phyloP scores from a whole-genome alignment of 2,888 invertebrate genomes.

The Galerucella calmariensis region DNA sequence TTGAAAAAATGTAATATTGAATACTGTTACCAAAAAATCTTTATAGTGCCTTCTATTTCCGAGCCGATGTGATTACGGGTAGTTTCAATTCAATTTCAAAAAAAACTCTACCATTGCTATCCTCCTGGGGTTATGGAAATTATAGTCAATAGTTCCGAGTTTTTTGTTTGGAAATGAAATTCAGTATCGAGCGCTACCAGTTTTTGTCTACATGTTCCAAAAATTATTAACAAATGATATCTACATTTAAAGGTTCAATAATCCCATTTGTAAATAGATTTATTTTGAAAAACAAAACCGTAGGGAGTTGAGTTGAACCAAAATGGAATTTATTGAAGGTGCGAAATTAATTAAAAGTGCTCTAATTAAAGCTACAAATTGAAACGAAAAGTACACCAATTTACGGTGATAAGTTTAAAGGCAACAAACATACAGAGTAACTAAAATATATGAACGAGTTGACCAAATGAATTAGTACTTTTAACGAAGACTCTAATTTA shows the following conservation, averaged over 20 bases:
- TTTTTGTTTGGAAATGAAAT: not conserved
- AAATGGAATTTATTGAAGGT: constrained; percentile 22
- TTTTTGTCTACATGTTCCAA: not conserved
- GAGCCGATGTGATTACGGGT: no score
- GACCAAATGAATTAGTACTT: not conserved
- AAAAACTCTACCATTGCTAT: not conserved
- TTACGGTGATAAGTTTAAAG: constrained; percentile 5
- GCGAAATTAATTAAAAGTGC: constrained; percentile 8
- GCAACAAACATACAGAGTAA: not conserved
- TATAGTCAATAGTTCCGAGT: not conserved
- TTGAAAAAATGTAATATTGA: no score
- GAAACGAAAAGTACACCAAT: constrained; percentile 9
- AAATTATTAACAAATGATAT: not conserved
- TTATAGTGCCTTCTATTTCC: no score
- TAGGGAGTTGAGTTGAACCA: constrained; percentile 11
- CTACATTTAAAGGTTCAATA: not conserved
- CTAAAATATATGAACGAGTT: not conserved
- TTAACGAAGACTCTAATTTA: not conserved
- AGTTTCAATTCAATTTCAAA: no score
- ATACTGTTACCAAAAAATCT: no score
- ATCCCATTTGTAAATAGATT: constrained; percentile 21
- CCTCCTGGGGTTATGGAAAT: not conserved
- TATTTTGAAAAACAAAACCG: constrained; percentile 16
- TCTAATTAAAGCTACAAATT: constrained; percentile 27
- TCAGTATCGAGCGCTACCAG: not conserved